These are phyloP conservation scores for Agelaius phoeniceus DNA, from an alignment of 2,113 vertebrate species.

Conservation along the genomic window DNA sequence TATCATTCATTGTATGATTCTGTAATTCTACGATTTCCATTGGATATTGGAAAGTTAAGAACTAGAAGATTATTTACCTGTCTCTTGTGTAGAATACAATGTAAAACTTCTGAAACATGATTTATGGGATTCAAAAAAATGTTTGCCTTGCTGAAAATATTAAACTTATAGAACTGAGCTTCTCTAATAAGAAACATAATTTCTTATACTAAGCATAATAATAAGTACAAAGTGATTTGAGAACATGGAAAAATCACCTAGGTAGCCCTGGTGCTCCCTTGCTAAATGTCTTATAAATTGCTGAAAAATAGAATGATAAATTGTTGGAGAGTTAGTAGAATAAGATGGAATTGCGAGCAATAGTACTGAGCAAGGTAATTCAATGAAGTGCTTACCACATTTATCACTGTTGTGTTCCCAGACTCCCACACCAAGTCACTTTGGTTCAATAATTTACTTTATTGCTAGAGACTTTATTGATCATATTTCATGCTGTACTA, in stretches of 20 bases:
- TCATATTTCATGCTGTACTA: background rate
- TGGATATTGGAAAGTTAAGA: background rate
- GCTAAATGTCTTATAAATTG: background rate
- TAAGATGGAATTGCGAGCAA: background rate
- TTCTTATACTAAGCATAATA: background rate
- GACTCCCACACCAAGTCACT: background rate
- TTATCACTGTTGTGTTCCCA: background rate
- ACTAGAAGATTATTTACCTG: background rate
- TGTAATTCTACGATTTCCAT: background rate
- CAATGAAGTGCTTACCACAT: background rate
- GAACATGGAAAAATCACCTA: background rate
- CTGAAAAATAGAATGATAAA: background rate
- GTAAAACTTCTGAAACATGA: background rate
- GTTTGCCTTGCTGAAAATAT: background rate
- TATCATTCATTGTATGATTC: background rate
- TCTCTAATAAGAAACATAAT: background rate
- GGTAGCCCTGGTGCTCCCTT: background rate
- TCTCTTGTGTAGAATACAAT: background rate
- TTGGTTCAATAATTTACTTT: background rate
- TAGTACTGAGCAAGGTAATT: background rate
- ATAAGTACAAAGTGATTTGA: background rate
- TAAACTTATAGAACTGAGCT: background rate
- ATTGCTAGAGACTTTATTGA: slow-evolving; percentile 7
- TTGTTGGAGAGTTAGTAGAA: background rate
- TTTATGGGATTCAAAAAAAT: background rate